Evolutionary conservation across 2,888 invertebrate genomes (phyloP).

Genomic region (Chloromyia formosa): DNA sequence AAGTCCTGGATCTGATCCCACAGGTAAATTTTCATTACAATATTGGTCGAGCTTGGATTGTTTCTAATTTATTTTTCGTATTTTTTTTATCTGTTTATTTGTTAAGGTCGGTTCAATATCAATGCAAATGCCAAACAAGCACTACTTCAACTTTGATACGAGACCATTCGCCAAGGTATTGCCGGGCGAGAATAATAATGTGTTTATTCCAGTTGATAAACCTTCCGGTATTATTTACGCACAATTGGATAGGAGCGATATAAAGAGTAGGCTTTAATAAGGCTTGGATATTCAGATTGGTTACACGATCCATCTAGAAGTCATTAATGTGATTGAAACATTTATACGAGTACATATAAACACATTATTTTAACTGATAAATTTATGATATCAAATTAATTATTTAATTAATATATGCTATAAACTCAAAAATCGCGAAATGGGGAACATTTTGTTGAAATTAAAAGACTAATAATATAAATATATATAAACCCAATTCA

Average conservation of each 20-base stretch:
- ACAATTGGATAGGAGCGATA: slow-evolving; percentile 69
- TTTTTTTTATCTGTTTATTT: slow-evolving; percentile 54
- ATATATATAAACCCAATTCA: too few species aligned
- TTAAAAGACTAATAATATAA: too few species aligned
- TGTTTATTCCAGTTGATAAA: slow-evolving; percentile 80
- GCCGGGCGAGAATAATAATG: slow-evolving; percentile 73
- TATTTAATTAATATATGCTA: too few species aligned
- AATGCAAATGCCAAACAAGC: slow-evolving; percentile 84
- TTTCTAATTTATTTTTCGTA: background rate
- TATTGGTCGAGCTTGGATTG: too few species aligned
- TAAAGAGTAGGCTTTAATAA: slow-evolving; percentile 58
- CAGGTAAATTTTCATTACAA: slow-evolving; percentile 66
- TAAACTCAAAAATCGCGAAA: too few species aligned
- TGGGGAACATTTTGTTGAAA: too few species aligned
- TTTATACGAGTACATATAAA: too few species aligned
- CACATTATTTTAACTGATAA: too few species aligned
- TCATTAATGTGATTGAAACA: too few species aligned
- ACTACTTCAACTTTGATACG: slow-evolving; percentile 79
- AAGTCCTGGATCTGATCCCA: slow-evolving; percentile 73
- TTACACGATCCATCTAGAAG: too few species aligned
- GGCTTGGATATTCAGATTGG: background rate
- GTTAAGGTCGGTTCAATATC: slow-evolving; percentile 76
- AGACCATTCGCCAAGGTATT: slow-evolving; percentile 75
- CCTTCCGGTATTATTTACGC: slow-evolving; percentile 81
- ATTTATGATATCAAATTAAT: too few species aligned